Percentiles rank a stretch among this genome's conserved stretches.
Evolutionary conservation across 2,797 vertebrate species (phyloP).

Genomic region (Lophotriccus pileatus): DNA sequence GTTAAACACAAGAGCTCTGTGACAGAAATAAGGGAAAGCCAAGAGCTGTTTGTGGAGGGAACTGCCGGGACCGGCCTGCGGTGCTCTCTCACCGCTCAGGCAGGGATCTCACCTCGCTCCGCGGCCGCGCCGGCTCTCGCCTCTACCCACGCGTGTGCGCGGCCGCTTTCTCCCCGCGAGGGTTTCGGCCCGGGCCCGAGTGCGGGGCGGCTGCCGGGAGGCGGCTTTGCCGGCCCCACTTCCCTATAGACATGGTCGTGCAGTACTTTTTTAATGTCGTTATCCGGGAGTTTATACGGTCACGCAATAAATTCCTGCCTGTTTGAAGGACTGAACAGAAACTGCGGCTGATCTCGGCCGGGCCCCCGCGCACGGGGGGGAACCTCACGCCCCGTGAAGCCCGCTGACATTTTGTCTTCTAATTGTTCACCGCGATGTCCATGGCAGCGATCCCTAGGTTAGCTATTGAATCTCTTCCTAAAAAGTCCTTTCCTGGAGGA

Average conservation of each 20-base stretch:
- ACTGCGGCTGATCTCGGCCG: not conserved
- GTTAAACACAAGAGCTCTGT: not conserved
- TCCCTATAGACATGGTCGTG: accelerated
- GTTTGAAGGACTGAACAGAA: not conserved
- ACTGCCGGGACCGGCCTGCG: not conserved
- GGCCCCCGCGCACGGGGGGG: not conserved
- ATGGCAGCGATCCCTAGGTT: not conserved
- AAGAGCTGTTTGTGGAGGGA: not conserved
- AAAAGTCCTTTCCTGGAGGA: not conserved
- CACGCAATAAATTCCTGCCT: not conserved
- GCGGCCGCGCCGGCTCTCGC: not conserved
- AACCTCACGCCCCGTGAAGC: not conserved
- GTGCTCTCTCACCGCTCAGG: not conserved
- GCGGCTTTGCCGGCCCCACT: not conserved
- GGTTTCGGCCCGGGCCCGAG: not conserved
- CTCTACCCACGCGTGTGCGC: not conserved
- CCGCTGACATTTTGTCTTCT: constrained; percentile 25
- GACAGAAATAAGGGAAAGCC: not conserved
- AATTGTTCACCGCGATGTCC: not conserved
- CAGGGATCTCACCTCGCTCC: not conserved
- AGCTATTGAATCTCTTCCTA: not conserved
- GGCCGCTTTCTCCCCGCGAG: not conserved
- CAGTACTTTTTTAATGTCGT: not conserved
- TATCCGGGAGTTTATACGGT: not conserved
- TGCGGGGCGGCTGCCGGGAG: not conserved